Evolutionary conservation across 2,113 vertebrate species (phyloP).

Genomic region (Perca fluviatilis): DNA sequence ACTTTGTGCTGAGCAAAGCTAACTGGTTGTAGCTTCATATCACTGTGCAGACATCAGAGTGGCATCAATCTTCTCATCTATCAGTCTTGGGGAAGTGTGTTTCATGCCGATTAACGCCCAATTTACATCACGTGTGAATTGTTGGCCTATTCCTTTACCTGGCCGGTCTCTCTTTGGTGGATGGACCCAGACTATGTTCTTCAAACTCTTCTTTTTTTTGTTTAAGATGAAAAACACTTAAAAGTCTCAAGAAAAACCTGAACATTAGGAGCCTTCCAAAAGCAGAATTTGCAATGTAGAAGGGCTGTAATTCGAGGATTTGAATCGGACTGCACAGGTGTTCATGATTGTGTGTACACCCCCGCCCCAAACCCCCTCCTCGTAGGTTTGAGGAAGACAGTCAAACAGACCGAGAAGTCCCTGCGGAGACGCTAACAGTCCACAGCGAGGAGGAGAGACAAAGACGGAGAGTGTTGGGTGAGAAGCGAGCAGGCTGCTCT

Average conservation of each 20-base stretch:
- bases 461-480: slow-evolving; percentile 39
- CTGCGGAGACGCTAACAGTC: slow-evolving; percentile 30
- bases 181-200: background rate
- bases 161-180: background rate
- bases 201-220: background rate
- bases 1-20: no score
- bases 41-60: no score
- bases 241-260: background rate
- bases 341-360: background rate
- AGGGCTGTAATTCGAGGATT: background rate
- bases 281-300: background rate
- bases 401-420: slow-evolving; percentile 27
- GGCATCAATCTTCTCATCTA: no score
- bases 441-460: slow-evolving; percentile 27
- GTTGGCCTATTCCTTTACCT: background rate
- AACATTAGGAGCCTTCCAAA: background rate
- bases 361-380: background rate
- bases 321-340: slow-evolving; percentile 31
- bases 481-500: slow-evolving; percentile 82
- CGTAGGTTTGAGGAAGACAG: slow-evolving; percentile 22
- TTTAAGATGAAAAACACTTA: no score
- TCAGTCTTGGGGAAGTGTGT: no score
- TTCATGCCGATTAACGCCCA: background rate
- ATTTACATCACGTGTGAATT: background rate
- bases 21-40: no score